Evolutionary conservation across 2,113 vertebrate genomes (phyloP).

Genomic region (Oncorhynchus kisutch): DNA sequence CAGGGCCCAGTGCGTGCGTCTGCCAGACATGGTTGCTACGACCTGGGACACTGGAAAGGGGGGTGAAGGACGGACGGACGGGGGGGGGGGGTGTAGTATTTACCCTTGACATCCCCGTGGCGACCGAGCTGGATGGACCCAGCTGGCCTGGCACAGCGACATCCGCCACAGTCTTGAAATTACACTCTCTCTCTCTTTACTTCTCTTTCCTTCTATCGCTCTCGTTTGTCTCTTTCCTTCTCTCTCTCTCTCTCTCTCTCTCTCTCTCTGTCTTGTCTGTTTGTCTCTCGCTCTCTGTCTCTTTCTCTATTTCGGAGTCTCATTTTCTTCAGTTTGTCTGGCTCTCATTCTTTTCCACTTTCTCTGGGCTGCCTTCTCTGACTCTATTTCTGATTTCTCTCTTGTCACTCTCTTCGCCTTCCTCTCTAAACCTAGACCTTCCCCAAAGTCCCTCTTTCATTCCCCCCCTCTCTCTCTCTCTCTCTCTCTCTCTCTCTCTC

Average conservation of each 20-base stretch:
- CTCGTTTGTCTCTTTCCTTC: not conserved
- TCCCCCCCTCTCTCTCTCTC: not conserved
- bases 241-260: not conserved
- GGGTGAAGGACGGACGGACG: constrained; percentile 38
- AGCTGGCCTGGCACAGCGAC: constrained; percentile 65
- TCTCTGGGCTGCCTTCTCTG: not conserved
- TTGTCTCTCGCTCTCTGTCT: not conserved
- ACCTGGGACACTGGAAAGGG: constrained; percentile 57
- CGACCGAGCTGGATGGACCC: constrained; percentile 49
- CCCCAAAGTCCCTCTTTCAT: not conserved
- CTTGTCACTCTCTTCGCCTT: not conserved
- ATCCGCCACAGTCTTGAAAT: constrained; percentile 26
- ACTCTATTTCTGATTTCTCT: not conserved
- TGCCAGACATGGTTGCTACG: constrained; percentile 48
- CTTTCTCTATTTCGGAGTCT: not conserved
- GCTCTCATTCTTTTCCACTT: not conserved
- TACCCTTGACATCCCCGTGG: constrained; percentile 31
- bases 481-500: not conserved
- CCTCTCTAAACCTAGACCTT: not conserved
- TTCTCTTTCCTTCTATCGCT: constrained; percentile 4
- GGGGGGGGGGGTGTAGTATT: not conserved
- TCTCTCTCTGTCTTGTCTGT: not conserved
- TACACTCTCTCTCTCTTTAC: constrained; percentile 10
- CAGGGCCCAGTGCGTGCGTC: constrained; percentile 34
- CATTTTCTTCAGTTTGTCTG: not conserved